Conservation (phyloP, 2,888 invertebrate genomes). For the Nomada lathburiana region DNA sequence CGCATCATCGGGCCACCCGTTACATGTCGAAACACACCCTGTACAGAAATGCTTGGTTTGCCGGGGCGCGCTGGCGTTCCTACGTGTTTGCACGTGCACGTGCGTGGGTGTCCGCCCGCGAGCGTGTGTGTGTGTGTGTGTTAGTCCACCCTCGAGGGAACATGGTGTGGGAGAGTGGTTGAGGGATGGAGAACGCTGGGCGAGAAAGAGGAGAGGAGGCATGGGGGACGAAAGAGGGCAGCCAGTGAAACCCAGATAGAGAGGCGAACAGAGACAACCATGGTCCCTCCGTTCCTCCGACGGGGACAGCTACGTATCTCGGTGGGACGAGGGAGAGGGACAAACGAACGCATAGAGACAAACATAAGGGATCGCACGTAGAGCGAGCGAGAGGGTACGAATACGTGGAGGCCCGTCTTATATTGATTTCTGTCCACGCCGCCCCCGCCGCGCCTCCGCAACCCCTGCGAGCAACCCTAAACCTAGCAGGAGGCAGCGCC, state of each 20-base stretch:
- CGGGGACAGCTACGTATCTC: not conserved
- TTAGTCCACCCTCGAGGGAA: conserved; percentile 80
- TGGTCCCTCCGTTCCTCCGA: conserved; percentile 5
- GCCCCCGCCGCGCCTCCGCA: conserved; percentile 75
- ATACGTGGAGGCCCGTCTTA: conserved; percentile 83
- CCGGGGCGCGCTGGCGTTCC: conserved; percentile 73
- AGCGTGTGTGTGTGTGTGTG: conserved; percentile 72
- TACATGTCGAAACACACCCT: conserved; percentile 81
- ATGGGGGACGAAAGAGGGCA: conserved; percentile 41
- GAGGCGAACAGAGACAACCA: conserved; percentile 47
- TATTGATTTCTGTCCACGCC: conserved; percentile 85
- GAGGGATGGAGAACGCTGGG: conserved; percentile 69
- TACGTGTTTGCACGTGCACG: conserved; percentile 52
- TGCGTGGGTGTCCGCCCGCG: conserved; percentile 72
- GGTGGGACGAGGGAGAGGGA: conserved; percentile 56
- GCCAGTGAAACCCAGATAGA: conserved; percentile 45
- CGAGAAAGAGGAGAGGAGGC: conserved; percentile 38
- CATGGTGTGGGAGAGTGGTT: conserved; percentile 66
- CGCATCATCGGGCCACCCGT: conserved; percentile 76
- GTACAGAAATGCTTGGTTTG: conserved; percentile 83
- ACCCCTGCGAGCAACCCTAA: conserved; percentile 70
- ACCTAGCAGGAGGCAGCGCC: conserved; percentile 60
- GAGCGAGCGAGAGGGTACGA: conserved; percentile 64
- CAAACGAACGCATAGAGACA: conserved; percentile 55
- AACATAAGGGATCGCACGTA: conserved; percentile 49